phyloP scores from a whole-genome alignment of 2,797 vertebrate species.

The Callimico goeldii region DNA sequence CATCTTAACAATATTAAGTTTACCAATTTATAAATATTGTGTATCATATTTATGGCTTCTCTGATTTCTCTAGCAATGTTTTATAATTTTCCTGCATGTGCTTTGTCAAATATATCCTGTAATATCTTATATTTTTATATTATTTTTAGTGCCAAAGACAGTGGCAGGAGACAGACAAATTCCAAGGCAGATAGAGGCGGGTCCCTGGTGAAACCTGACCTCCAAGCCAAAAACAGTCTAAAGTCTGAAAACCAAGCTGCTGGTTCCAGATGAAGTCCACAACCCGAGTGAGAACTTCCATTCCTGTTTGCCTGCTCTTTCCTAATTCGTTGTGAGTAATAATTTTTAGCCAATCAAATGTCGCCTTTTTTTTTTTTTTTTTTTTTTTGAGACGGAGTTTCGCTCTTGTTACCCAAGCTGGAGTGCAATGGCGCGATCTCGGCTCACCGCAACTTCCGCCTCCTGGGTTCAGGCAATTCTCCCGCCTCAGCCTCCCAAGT shows the following conservation, averaged over 20 bases:
- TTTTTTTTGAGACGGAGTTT: too few species aligned
- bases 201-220: neutral
- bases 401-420: too few species aligned
- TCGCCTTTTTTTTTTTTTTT: too few species aligned
- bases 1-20: neutral
- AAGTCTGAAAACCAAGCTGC: neutral
- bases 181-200: neutral
- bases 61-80: neutral
- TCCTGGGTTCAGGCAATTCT: neutral
- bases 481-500: neutral
- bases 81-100: neutral
- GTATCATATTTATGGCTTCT: neutral
- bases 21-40: neutral
- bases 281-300: neutral
- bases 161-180: neutral
- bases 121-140: neutral
- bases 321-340: neutral
- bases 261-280: neutral
- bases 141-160: neutral
- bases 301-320: neutral
- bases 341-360: neutral
- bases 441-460: too few species aligned
- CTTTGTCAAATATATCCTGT: neutral
- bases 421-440: too few species aligned
- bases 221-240: neutral